Conservation (phyloP, 2,797 vertebrate genomes). For the Loriculus beryllinus region DNA sequence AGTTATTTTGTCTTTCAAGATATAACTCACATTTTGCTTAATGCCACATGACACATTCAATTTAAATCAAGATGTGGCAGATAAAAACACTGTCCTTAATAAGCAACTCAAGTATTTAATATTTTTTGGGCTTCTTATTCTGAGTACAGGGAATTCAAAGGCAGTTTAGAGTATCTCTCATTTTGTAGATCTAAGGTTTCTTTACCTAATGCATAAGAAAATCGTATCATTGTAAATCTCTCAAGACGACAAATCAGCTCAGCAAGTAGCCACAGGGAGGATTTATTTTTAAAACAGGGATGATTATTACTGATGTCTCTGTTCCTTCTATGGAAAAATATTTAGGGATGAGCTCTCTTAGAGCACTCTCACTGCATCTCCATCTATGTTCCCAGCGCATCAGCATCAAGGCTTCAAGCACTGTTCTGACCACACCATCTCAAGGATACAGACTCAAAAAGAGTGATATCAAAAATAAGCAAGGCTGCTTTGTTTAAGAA, state of each 20-base stretch:
- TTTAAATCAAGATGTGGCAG: conserved; percentile 39
- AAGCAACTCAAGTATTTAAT: neutral
- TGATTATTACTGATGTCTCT: neutral
- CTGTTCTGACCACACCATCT: neutral
- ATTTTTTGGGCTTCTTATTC: neutral
- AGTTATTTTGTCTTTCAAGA: conserved; percentile 41
- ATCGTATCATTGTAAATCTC: neutral
- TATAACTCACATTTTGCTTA: conserved; percentile 31
- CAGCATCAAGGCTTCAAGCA: neutral
- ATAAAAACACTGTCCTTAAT: neutral
- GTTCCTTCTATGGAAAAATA: neutral
- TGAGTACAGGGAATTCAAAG: neutral
- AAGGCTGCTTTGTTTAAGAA: neutral
- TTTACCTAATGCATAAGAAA: neutral
- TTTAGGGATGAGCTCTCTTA: neutral
- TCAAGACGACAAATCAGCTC: neutral
- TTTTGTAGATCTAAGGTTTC: neutral
- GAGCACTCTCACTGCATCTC: neutral
- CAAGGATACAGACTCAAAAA: neutral
- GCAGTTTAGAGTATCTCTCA: neutral
- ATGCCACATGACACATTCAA: conserved; percentile 38
- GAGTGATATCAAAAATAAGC: neutral
- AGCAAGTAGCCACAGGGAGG: neutral
- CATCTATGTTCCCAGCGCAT: neutral
- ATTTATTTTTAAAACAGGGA: neutral